phyloP scores from a whole-genome alignment of 2,888 invertebrate species.

The Elmis aenea region DNA sequence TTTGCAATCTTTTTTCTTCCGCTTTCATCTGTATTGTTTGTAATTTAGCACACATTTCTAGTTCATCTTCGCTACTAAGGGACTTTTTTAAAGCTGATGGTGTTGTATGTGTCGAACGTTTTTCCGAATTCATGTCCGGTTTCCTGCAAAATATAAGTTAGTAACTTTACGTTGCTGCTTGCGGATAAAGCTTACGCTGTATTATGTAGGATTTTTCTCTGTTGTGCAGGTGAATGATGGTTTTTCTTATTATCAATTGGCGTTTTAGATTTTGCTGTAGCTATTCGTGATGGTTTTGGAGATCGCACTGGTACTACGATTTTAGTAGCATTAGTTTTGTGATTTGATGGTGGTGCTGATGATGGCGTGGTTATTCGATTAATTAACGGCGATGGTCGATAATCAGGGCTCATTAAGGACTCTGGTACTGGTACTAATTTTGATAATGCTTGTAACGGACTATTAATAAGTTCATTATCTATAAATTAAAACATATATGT shows the following conservation, averaged over 20 bases:
- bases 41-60: constrained; percentile 63
- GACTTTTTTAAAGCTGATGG: constrained; percentile 38
- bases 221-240: constrained; percentile 33
- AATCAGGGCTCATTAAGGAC: constrained; percentile 80
- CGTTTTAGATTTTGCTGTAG: constrained; percentile 21
- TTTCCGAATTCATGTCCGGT: constrained; percentile 10
- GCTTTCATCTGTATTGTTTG: constrained; percentile 62
- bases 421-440: constrained; percentile 87
- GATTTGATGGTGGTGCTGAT: constrained; percentile 19
- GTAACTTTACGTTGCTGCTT: no score
- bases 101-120: constrained; percentile 18
- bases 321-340: constrained; percentile 15
- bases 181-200: constrained; percentile 13
- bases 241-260: constrained; percentile 24
- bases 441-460: constrained; percentile 72
- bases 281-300: constrained; percentile 29
- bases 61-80: constrained; percentile 58
- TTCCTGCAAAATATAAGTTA: background rate
- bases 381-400: constrained; percentile 45
- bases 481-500: constrained; percentile 1
- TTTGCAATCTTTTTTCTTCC: constrained; percentile 43
- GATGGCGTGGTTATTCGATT: constrained; percentile 25
- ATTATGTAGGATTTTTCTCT: constrained; percentile 21
- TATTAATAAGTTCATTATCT: constrained; percentile 45
- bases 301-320: constrained; percentile 24